Conservation (phyloP, 1,140 invertebrate genomes). For the Aphaenogaster floridana region DNA sequence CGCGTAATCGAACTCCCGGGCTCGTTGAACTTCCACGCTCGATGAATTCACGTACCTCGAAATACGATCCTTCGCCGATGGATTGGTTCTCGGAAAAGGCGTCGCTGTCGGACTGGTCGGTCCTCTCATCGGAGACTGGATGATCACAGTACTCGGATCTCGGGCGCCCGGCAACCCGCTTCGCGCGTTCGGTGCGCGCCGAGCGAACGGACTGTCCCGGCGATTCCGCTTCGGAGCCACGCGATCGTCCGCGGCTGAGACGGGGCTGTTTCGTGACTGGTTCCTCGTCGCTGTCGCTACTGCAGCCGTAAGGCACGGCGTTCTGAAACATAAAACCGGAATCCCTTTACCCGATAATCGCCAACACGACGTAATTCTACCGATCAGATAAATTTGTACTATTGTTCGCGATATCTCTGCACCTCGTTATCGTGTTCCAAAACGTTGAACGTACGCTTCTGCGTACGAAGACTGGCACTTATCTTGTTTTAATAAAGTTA, state of each 20-base stretch:
- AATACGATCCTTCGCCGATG: conserved; percentile 85
- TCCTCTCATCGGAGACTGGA: conserved; percentile 68
- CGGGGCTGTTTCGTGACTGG: conserved; percentile 90
- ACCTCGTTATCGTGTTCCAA: neutral
- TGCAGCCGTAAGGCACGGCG: conserved; percentile 74
- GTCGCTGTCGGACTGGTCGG: conserved; percentile 83
- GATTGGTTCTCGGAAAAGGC: conserved; percentile 83
- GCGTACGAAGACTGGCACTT: neutral
- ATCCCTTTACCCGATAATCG: conserved; percentile 48
- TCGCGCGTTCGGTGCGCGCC: conserved; percentile 70
- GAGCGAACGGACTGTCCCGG: conserved; percentile 75
- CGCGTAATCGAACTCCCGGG: neutral
- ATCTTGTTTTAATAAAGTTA: conserved; percentile 59
- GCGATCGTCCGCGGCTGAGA: conserved; percentile 83
- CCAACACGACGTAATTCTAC: neutral
- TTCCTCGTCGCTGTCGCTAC: conserved; percentile 89
- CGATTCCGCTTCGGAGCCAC: conserved; percentile 79
- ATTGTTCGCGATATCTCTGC: neutral
- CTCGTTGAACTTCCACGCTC: neutral
- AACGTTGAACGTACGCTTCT: conserved; percentile 7
- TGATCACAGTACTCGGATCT: conserved; percentile 68
- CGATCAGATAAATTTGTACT: neutral
- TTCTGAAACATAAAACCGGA: conserved; percentile 79
- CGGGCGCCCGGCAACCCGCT: conserved; percentile 69
- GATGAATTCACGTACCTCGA: conserved; percentile 81